Evolutionary conservation across 2,888 invertebrate genomes (phyloP), one percentile per base, ranked within the genome.

Genomic region (Chalcosyrphus nemorum): DNA sequence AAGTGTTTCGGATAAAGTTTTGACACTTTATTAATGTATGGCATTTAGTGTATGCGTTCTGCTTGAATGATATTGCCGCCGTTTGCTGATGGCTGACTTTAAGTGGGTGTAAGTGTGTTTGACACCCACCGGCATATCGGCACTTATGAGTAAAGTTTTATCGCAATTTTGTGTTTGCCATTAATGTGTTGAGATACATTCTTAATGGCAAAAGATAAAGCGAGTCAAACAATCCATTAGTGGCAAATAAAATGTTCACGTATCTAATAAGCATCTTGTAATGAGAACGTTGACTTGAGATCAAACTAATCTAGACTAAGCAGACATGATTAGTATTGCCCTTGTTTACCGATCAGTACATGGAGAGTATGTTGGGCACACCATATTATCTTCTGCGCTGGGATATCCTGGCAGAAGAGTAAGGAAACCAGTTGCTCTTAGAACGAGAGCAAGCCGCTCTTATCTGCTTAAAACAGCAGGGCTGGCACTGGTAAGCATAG

Each of bases 21-120:
- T 63, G 63, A 24, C 71, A 78, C 71, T 71, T 77, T 77, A 71
- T 77, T 77, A 71, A 71, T 77, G 71, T 41, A 15, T 6, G 29
- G 47, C 11, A 78, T 71, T 71, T 56, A 63, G n/a, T 71, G 61
- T 61, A 54, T 59, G 70, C 52, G 54, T 5, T n/a, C n/a, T 54
- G 52, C 41, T 66, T 66, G 15, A 27, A 32, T 32, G 32, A 11
- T 38, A 17, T 66, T n/a, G 27, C 19, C 9, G 32, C 43, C n/a
- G 21, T 2, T 24, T 4, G 24, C 24, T 19, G 56, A 17, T 17
- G 56, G 17, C 21, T 38, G 17, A n/a, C 19, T 11, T 45, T n/a
- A 4, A n/a, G n/a, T n/a, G n/a, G n/a, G n/a, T n/a, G n/a, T n/a
- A n/a, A n/a, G n/a, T n/a, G n/a, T 63, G n/a, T 17, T 15, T 19